These are phyloP conservation scores for Thera britannica DNA, from an alignment of 2,888 invertebrate species.

Conservation along the genomic window DNA sequence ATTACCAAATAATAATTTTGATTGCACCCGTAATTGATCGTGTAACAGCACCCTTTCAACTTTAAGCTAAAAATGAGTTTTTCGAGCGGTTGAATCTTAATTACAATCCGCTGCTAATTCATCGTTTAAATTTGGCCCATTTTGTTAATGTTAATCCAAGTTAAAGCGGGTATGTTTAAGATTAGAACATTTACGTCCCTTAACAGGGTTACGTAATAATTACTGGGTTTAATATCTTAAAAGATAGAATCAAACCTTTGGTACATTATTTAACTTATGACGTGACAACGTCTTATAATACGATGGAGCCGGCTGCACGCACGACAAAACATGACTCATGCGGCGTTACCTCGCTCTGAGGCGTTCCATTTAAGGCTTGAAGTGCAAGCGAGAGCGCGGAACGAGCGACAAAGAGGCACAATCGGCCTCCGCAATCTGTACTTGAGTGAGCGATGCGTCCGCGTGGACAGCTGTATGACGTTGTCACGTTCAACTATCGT, in stretches of 20 bases:
- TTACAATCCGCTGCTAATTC: constrained; percentile 49
- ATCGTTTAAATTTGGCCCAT: constrained; percentile 47
- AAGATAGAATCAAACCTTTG: constrained; percentile 11
- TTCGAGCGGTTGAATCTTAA: constrained; percentile 46
- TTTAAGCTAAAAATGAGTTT: constrained; percentile 39
- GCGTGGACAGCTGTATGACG: no score
- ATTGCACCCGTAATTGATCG: neutral
- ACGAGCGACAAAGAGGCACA: no score
- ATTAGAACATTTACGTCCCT: constrained; percentile 35
- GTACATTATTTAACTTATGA: neutral
- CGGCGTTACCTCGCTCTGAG: no score
- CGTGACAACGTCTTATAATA: no score
- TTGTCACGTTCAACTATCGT: no score
- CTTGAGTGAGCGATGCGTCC: no score
- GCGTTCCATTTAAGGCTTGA: no score
- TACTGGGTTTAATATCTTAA: constrained; percentile 10
- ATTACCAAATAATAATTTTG: neutral
- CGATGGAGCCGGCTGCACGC: no score
- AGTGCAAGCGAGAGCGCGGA: no score
- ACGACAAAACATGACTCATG: no score
- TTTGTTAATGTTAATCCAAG: constrained; percentile 48
- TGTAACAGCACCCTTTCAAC: constrained; percentile 5
- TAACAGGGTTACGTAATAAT: constrained; percentile 29
- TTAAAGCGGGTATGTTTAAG: constrained; percentile 45
- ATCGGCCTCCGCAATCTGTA: no score